Evolutionary conservation across 2,888 invertebrate genomes (phyloP).

Genomic region (Lottia gigantea): DNA sequence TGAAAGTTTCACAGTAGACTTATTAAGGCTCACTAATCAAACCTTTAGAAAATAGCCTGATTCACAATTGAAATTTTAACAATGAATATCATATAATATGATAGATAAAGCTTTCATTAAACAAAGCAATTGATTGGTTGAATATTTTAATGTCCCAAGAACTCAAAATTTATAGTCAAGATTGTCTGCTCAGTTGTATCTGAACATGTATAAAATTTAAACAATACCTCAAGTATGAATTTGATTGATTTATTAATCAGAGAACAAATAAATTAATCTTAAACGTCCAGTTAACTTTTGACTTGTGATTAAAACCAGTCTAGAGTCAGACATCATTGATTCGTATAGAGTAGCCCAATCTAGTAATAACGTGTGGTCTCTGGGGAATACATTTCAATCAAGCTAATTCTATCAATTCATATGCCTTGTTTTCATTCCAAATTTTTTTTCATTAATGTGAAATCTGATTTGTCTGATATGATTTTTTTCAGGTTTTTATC

Average conservation of each 20-base stretch:
- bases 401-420: not conserved
- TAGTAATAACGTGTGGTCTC: too few species aligned
- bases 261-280: not conserved
- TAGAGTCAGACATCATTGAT: slow-evolving; percentile 9
- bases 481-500: slow-evolving; percentile 82
- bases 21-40: too few species aligned
- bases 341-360: not conserved
- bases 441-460: not conserved
- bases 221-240: not conserved
- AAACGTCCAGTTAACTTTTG: not conserved
- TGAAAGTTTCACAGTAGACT: too few species aligned
- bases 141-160: too few species aligned
- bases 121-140: too few species aligned
- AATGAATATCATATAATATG: too few species aligned
- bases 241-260: not conserved
- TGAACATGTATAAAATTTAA: not conserved
- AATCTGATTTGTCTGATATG: slow-evolving; percentile 14
- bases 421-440: not conserved
- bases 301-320: not conserved
- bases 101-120: too few species aligned
- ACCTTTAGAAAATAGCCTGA: too few species aligned
- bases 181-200: too few species aligned
- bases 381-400: not conserved
- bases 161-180: too few species aligned
- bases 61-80: too few species aligned